Evolutionary conservation across 2,797 vertebrate genomes (phyloP), one percentile per base, ranked within the genome.

Genomic region (Harpagifer antarcticus): DNA sequence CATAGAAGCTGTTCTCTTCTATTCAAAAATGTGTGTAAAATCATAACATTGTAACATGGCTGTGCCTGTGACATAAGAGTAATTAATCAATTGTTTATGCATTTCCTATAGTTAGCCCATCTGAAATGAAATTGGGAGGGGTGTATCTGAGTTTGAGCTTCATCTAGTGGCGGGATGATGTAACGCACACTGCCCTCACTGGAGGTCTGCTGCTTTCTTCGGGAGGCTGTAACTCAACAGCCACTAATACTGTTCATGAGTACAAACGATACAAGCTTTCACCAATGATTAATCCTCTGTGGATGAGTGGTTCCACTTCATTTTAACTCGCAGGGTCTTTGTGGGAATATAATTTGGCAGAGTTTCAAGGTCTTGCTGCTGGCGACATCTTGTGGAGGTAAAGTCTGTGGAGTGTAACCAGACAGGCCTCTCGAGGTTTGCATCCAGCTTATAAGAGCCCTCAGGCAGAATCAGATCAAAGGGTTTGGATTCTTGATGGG

Each of bases 351-450:
- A 9, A 16, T n/a, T 75, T 84, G 82, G 85, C 81, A 61, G 3
- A 19, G 20, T n/a, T 60, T 87, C 80, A 86, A 76, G 27, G 55
- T 73, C 54, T 57, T 3, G 68, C 55, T 60, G 69, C 44, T 90
- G 82, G 90, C 85, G 90, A 90, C 91, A 84, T 89, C 91, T 92
- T 73, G 90, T 86, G 91, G 86, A 82, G 71, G 68, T 74, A 9
- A 53, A 64, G 12, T 42, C 47, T 13, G 55, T 37, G 75, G 69
- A 49, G 9, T 68, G 63, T 50, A 20, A 67, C 59, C 62, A 3
- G 17, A 54, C 56, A 20, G 72, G 74, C 33, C 78, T 68, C 45
- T 23, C 12, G 0, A 20, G 27, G 54, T 52, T 52, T 52, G 44
- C 59, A n/a, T 42, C n/a, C 9, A 27, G 60, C 49, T 9, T 3